Percentiles rank a stretch among this genome's conserved stretches.
phyloP scores from a whole-genome alignment of 1,140 invertebrate genomes.

The Brachionus sp. region DNA sequence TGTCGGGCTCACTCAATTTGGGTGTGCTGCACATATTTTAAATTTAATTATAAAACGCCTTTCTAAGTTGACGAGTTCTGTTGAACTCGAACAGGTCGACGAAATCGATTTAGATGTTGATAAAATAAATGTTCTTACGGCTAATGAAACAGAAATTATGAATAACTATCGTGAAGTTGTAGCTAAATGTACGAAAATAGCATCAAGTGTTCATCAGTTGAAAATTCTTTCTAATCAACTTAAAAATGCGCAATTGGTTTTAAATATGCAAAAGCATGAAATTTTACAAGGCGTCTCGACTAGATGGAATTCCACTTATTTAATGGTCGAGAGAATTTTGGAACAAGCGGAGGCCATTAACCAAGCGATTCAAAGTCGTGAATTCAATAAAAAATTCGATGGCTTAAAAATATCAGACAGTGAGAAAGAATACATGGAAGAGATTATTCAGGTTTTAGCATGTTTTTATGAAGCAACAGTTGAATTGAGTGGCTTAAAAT shows the following conservation, averaged over 20 bases:
- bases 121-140: neutral
- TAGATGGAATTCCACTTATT: neutral
- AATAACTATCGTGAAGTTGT: neutral
- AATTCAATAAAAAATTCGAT: neutral
- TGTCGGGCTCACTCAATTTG: neutral
- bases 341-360: neutral
- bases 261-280: neutral
- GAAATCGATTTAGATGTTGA: neutral
- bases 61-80: neutral
- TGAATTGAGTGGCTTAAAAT: neutral
- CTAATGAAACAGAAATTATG: neutral
- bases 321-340: slow-evolving; percentile 8
- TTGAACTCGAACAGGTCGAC: neutral
- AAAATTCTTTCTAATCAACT: neutral
- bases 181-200: neutral
- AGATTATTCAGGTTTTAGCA: neutral
- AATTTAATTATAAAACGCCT: slow-evolving; percentile 11
- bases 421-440: neutral
- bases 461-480: slow-evolving; percentile 2
- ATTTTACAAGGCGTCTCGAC: neutral
- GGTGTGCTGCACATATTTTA: slow-evolving; percentile 5
- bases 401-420: neutral
- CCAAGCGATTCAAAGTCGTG: neutral
- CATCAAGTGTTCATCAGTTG: neutral
- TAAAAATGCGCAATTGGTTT: neutral